These are phyloP conservation scores for Aphodius granarius DNA, from an alignment of 2,888 invertebrate species.

Conservation along the genomic window DNA sequence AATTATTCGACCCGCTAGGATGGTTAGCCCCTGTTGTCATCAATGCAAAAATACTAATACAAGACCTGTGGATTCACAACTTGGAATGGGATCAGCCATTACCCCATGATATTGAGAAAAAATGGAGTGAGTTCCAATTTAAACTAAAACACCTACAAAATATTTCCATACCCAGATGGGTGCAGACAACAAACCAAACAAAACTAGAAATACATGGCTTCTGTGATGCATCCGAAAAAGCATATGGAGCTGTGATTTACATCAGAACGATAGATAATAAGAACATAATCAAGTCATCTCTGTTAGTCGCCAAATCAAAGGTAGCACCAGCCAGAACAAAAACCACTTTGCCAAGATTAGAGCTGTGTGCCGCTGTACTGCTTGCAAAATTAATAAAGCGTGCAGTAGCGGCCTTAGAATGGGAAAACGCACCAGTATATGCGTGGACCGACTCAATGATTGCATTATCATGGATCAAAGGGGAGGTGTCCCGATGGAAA, in stretches of 20 bases:
- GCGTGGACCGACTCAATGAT: slow-evolving; percentile 36
- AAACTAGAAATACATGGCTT: slow-evolving; percentile 24
- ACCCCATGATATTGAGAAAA: slow-evolving; percentile 3
- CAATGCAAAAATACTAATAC: slow-evolving; percentile 34
- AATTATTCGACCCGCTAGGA: slow-evolving; percentile 34
- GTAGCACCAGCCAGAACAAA: neutral
- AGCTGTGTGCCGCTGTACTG: neutral
- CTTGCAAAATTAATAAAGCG: neutral
- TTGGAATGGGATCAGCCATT: slow-evolving; percentile 22
- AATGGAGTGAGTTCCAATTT: slow-evolving; percentile 13
- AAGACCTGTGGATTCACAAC: slow-evolving; percentile 29
- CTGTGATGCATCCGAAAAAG: slow-evolving; percentile 24
- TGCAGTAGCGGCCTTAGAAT: neutral
- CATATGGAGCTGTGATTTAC: slow-evolving; percentile 25
- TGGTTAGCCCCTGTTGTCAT: slow-evolving; percentile 31
- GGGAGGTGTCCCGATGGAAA: slow-evolving; percentile 27
- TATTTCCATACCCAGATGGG: neutral
- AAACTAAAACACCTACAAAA: slow-evolving; percentile 20
- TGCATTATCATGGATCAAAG: slow-evolving; percentile 32
- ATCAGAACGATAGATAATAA: neutral
- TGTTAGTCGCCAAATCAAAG: neutral
- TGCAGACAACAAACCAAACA: neutral
- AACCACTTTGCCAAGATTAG: neutral
- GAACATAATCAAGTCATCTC: neutral
- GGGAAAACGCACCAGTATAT: neutral